Conservation (phyloP, 2,797 vertebrate species). For the Enteromius fasciolatus region DNA sequence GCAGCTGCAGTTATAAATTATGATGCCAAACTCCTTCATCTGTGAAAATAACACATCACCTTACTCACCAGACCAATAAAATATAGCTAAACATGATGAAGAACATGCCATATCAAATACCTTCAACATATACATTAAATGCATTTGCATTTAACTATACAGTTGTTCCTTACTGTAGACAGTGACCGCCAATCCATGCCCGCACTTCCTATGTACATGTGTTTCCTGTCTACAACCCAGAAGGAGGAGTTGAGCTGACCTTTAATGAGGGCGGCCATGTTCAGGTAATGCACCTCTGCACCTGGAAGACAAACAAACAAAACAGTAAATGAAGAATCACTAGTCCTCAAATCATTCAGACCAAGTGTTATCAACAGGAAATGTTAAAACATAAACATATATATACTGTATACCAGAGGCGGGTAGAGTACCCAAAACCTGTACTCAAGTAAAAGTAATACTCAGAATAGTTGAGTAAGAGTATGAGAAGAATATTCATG, state of each 20-base stretch:
- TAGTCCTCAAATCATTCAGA: neutral
- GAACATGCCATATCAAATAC: neutral
- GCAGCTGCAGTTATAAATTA: slow-evolving; percentile 94
- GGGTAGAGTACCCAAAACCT: too few relatives aligned
- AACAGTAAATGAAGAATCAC: neutral
- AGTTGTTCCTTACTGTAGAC: slow-evolving; percentile 80
- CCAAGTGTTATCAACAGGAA: neutral
- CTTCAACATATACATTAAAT: neutral
- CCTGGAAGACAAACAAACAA: slow-evolving; percentile 68
- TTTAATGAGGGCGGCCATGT: slow-evolving; percentile 88
- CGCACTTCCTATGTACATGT: slow-evolving; percentile 94
- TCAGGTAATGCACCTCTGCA: slow-evolving; percentile 89
- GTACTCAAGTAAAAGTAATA: too few relatives aligned
- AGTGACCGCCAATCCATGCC: slow-evolving; percentile 92
- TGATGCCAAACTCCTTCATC: slow-evolving; percentile 94
- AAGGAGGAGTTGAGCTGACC: slow-evolving; percentile 90
- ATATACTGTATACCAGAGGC: too few relatives aligned
- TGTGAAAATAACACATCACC: slow-evolving; percentile 64
- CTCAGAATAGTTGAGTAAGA: too few relatives aligned
- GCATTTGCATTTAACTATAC: neutral
- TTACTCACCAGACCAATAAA: neutral
- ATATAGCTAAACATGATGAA: too few relatives aligned
- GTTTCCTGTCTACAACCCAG: slow-evolving; percentile 95
- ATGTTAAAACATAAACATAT: neutral
- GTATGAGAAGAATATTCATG: too few relatives aligned